Evolutionary conservation across 2,888 invertebrate genomes (phyloP), one percentile per base, ranked within the genome.

Genomic region (Timandra comae): DNA sequence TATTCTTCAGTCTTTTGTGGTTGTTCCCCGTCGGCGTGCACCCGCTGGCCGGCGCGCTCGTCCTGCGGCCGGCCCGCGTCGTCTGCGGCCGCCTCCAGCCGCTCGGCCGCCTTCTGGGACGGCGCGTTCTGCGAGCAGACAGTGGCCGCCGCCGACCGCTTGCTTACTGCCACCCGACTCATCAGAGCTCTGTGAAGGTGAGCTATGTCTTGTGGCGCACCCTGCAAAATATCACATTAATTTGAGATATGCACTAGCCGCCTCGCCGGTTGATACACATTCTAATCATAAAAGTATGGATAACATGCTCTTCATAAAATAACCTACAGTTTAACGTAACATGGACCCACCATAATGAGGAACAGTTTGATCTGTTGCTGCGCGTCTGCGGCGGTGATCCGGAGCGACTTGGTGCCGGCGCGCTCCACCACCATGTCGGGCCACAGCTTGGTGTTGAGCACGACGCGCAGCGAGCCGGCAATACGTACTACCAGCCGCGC

Each of bases 371-470:
- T 89, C 57, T 93, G 93, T 25, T 93, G 93, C 42, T 89, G 90
- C 20, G 91, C 91, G 57, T 96, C 95, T 62, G 94, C 90, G 2
- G 96, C 97, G 2, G 97, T 97, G 52, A 98, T 87, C 44, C 97
- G 87, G 13, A 98, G 88, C 44, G 94, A 95, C 82, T 96, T 97
- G 47, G 91, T 89, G 57, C 94, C 95, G 2, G 96, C 94, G 45
- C 92, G 89, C 66, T 97, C 95, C 12, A 94, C 92, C 7, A 94
- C 92, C 97, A 97, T 97, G 43, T 93, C 97, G 3, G 93, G 90
- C 96, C 96, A 97, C 44, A 94, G 88, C 88, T 96, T 96, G 23
- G 97, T 97, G 75, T 98, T 98, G 37, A 98, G 88, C 60, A 97
- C 90, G 31, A 98, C 91, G 33, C 96, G 89, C 49, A 97, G 89